Evolutionary conservation across 2,797 vertebrate genomes (phyloP), one percentile per base, ranked within the genome.

Genomic region (Mormyrops attenuatus): DNA sequence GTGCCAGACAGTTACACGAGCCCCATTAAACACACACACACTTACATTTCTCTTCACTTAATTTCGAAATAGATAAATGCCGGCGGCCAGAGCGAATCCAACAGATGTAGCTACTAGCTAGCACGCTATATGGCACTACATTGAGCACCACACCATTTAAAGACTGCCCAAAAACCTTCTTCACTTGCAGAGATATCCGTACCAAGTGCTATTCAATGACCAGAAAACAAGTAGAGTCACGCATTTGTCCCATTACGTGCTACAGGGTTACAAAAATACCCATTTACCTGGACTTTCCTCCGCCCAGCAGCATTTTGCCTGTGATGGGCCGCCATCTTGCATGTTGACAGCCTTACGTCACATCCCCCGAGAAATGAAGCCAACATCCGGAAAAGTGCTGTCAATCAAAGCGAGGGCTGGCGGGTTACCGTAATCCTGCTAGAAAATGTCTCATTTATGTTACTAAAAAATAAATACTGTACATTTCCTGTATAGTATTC

Each of bases 251-350:
- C 20, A 85, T 90, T 30, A 90, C 30, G 82, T 44, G n/a, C 5
- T 3, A 38, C 52, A 88, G 1, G 3, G 55, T 86, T 47, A 77
- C 41, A 91, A 87, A 90, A 90, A 20, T 53, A 80, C 52, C 41
- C 86, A 92, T 91, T 92, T 94, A 99, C 98, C 98, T 99, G 98
- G 88, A 99, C 98, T 98, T 99, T 99, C 94, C 98, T 97, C 94
- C 98, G 98, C 95, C 97, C 98, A 92, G 98, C 98, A 94, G 98
- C 97, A 95, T 99, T 99, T 96, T 99, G 98, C 96, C 98, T 97
- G 95, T 99, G 98, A 98, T 98, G 98, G 87, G 97, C 96, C 95
- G 98, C 98, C 98, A 99, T 99, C 97, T 99, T 99, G 96, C 98
- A 98, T 99, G 98, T 99, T 99, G 98, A 98, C 98, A 98, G 96